phyloP scores from a whole-genome alignment of 2,113 vertebrate species.

The Greenwoodochromis staneri region DNA sequence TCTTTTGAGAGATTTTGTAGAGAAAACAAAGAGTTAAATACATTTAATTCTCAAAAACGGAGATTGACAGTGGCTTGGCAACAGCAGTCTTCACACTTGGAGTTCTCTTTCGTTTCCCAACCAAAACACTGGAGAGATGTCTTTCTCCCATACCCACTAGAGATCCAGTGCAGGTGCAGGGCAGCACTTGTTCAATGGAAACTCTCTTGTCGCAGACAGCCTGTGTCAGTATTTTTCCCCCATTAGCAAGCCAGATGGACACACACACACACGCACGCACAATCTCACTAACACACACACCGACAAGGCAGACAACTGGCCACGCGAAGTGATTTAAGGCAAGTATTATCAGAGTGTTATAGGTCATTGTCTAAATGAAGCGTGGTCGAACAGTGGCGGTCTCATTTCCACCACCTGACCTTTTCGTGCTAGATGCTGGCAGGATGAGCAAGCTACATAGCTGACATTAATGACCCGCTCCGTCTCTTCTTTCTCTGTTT shows the following conservation, averaged over 20 bases:
- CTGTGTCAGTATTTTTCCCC: conserved; percentile 7
- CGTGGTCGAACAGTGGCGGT: conserved; percentile 53
- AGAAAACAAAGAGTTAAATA: not conserved
- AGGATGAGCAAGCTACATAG: conserved; percentile 60
- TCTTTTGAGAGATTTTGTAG: not conserved
- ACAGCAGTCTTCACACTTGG: not conserved
- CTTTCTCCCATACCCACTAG: not conserved
- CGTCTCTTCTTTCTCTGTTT: conserved; percentile 10
- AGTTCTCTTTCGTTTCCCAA: not conserved
- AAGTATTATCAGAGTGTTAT: conserved; percentile 66
- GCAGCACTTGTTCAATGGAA: not conserved
- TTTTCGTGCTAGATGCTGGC: conserved; percentile 62
- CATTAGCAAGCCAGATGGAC: conserved; percentile 22
- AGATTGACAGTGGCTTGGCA: not conserved
- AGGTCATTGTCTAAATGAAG: conserved; percentile 69
- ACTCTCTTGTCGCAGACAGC: not conserved
- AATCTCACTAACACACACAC: not conserved
- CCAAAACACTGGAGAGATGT: not conserved
- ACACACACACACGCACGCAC: not conserved
- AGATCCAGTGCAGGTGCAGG: not conserved
- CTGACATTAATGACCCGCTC: conserved; percentile 67
- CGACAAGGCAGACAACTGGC: conserved; percentile 43
- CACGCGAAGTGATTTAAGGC: conserved; percentile 60
- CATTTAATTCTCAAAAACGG: not conserved
- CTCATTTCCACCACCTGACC: conserved; percentile 69